Percentiles rank a stretch among this genome's conserved stretches.
Conservation (phyloP, 2,797 vertebrate species). For the Platalea minor region DNA sequence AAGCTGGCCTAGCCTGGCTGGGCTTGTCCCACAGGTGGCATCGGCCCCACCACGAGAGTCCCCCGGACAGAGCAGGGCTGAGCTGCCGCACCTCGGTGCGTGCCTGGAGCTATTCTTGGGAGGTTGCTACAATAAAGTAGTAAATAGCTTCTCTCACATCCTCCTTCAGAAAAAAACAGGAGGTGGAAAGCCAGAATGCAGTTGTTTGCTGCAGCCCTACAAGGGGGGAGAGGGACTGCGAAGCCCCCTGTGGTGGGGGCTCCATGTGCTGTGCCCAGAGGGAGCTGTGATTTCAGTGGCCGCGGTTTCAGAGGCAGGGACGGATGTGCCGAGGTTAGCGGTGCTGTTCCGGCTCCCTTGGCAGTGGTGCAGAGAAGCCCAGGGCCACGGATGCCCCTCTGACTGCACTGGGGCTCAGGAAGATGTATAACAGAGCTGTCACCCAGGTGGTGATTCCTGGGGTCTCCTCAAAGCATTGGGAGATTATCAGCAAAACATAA, state of each 20-base stretch:
- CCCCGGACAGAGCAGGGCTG: background rate
- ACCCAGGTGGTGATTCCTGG: background rate
- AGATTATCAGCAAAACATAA: background rate
- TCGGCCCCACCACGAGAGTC: background rate
- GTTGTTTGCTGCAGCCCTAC: background rate
- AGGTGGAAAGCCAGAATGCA: background rate
- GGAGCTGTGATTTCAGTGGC: background rate
- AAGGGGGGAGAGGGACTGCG: background rate
- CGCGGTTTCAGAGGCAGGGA: background rate
- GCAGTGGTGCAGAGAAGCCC: background rate
- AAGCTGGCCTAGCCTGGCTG: background rate
- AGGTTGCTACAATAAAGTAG: background rate
- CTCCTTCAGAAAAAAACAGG: background rate
- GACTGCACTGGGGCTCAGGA: fast-evolving
- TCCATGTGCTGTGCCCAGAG: background rate
- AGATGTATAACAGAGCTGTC: background rate
- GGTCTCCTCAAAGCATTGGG: background rate
- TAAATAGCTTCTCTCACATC: background rate
- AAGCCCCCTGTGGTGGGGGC: background rate
- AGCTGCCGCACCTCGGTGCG: background rate
- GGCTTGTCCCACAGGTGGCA: background rate
- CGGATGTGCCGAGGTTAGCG: background rate
- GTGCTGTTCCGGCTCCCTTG: background rate
- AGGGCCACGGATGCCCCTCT: fast-evolving
- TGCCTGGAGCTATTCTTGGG: background rate